These are phyloP conservation scores for Meloe dianella DNA, from an alignment of 2,888 invertebrate genomes.

Conservation along the genomic window DNA sequence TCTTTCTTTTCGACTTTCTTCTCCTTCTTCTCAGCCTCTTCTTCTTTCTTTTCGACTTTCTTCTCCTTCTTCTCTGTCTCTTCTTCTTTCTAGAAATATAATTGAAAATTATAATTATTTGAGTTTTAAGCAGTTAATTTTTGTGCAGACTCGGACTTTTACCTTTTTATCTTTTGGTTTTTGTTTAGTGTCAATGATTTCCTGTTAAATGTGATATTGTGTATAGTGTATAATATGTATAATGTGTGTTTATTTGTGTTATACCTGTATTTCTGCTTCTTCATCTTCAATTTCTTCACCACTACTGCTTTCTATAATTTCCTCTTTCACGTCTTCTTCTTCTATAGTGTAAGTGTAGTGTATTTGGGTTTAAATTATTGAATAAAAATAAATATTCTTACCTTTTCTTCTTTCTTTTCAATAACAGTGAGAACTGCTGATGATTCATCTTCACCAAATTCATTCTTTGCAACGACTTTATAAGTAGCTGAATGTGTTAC, in stretches of 20 bases:
- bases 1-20: slow-evolving; percentile 47
- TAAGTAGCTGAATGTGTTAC: slow-evolving; percentile 80
- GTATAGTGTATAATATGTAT: neutral
- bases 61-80: slow-evolving; percentile 52
- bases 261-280: slow-evolving; percentile 50
- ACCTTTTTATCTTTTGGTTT: slow-evolving; percentile 22
- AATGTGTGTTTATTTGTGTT: slow-evolving; percentile 26
- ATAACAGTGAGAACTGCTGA: slow-evolving; percentile 83
- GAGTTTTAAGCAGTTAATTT: neutral
- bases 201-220: slow-evolving; percentile 21
- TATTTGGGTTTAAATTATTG: slow-evolving; percentile 5
- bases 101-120: neutral
- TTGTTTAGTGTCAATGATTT: slow-evolving; percentile 26
- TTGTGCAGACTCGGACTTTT: slow-evolving; percentile 55
- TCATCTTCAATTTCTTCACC: slow-evolving; percentile 50
- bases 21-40: slow-evolving; percentile 49
- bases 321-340: slow-evolving; percentile 59
- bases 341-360: slow-evolving; percentile 30
- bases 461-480: slow-evolving; percentile 86
- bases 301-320: slow-evolving; percentile 39
- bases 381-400: slow-evolving; percentile 26
- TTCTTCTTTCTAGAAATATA: slow-evolving; percentile 47
- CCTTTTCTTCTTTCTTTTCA: slow-evolving; percentile 59
- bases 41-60: slow-evolving; percentile 47
- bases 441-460: slow-evolving; percentile 88